Conservation (phyloP, 2,113 vertebrate species). For the Xyliphius kryptos region DNA sequence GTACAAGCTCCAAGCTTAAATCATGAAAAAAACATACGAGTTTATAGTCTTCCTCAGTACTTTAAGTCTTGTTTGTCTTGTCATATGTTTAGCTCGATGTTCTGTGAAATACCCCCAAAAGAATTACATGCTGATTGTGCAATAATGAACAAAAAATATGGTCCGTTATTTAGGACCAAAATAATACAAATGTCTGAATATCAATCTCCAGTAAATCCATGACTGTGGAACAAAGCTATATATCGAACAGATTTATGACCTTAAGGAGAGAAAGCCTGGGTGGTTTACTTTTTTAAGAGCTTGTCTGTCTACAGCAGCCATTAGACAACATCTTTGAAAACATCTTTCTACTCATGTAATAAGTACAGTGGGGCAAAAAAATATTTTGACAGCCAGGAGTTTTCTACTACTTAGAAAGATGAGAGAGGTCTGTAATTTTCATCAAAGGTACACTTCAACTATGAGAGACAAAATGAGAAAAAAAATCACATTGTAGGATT, state of each 20-base stretch:
- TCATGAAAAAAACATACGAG: not conserved
- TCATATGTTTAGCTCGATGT: not conserved
- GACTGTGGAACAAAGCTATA: not conserved
- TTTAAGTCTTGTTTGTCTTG: not conserved
- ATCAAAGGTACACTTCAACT: too few relatives aligned
- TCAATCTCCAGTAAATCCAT: not conserved
- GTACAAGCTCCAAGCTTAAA: not conserved
- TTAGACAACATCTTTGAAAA: too few relatives aligned
- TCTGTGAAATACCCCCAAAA: not conserved
- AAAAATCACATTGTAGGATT: too few relatives aligned
- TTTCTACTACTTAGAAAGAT: too few relatives aligned
- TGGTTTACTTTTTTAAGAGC: not conserved
- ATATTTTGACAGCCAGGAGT: too few relatives aligned
- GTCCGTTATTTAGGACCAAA: not conserved
- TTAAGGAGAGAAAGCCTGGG: not conserved
- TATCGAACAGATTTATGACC: not conserved
- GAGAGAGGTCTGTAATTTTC: too few relatives aligned
- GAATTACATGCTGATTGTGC: not conserved
- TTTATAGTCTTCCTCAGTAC: not conserved
- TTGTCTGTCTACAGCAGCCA: constrained; percentile 4
- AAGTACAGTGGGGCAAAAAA: too few relatives aligned
- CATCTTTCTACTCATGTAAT: too few relatives aligned
- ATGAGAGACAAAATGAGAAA: too few relatives aligned
- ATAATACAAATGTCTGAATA: not conserved
- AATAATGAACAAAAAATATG: not conserved